Percentiles rank a stretch among this genome's conserved stretches.
phyloP scores from a whole-genome alignment of 2,797 vertebrate genomes.

The Mus spretus region DNA sequence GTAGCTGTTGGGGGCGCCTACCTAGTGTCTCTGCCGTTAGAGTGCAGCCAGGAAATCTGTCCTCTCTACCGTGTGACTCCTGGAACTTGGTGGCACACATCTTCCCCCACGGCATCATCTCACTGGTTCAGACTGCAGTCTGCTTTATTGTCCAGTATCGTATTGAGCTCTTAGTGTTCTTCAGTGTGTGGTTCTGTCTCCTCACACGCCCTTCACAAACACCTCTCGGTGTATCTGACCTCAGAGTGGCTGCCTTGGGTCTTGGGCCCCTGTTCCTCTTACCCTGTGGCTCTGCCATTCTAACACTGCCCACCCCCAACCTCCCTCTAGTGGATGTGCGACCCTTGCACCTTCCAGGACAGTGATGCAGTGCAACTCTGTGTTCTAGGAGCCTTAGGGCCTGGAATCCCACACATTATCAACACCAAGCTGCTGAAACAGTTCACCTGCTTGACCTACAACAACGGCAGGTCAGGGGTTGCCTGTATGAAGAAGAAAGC shows the following conservation, averaged over 20 bases:
- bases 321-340: not conserved
- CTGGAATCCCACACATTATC: conserved; percentile 93
- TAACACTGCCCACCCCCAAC: not conserved
- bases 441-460: conserved; percentile 94
- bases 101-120: not conserved
- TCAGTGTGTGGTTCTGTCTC: not conserved
- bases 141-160: not conserved
- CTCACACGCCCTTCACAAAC: not conserved
- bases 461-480: conserved; percentile 91
- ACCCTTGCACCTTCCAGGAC: conserved; percentile 1
- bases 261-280: not conserved
- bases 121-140: not conserved
- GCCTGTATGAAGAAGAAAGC: not conserved
- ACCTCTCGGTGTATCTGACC: fast-evolving
- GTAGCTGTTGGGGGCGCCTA: no score
- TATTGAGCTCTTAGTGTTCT: not conserved
- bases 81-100: no score
- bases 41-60: not conserved
- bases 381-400: conserved; percentile 90
- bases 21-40: not conserved
- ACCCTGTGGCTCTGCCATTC: not conserved
- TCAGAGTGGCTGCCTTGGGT: not conserved
- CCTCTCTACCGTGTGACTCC: not conserved
- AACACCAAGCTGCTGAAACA: conserved; percentile 92
- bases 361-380: conserved; percentile 13